Conservation (phyloP, 2,113 vertebrate genomes). For the Nibea coibor region DNA sequence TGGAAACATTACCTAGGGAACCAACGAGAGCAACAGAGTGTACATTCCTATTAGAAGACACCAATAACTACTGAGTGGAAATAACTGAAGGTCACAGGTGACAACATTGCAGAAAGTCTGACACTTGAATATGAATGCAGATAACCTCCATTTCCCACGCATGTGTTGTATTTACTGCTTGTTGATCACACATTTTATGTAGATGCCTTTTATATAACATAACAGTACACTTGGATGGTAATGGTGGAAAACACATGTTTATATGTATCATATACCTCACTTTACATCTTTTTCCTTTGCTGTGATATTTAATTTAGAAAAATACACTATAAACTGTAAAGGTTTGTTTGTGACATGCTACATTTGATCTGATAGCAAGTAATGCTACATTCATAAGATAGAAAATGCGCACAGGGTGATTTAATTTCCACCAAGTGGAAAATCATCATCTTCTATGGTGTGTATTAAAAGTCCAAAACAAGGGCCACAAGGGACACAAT, state of each 20-base stretch:
- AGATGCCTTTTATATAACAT: background rate
- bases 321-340: slow-evolving; percentile 31
- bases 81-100: slow-evolving; percentile 51
- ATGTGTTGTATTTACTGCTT: background rate
- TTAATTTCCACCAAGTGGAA: slow-evolving; percentile 28
- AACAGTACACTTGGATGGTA: background rate
- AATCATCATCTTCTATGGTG: background rate
- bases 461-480: slow-evolving; percentile 7
- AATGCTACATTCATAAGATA: slow-evolving; percentile 15
- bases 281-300: background rate
- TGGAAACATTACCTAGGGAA: slow-evolving; percentile 53
- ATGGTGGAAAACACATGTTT: background rate
- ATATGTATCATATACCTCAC: background rate
- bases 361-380: slow-evolving; percentile 14
- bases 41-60: slow-evolving; percentile 39
- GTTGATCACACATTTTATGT: background rate
- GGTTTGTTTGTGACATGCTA: background rate
- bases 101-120: slow-evolving; percentile 10
- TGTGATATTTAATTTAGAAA: slow-evolving; percentile 26
- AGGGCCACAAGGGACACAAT: background rate
- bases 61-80: slow-evolving; percentile 45
- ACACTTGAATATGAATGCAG: background rate
- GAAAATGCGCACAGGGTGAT: background rate
- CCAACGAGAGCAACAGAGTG: slow-evolving; percentile 30
- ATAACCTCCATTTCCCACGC: background rate